Base-by-base conservation (phyloP, 2,888 invertebrate genomes). In the Ecdyonurus torrentis region DNA sequence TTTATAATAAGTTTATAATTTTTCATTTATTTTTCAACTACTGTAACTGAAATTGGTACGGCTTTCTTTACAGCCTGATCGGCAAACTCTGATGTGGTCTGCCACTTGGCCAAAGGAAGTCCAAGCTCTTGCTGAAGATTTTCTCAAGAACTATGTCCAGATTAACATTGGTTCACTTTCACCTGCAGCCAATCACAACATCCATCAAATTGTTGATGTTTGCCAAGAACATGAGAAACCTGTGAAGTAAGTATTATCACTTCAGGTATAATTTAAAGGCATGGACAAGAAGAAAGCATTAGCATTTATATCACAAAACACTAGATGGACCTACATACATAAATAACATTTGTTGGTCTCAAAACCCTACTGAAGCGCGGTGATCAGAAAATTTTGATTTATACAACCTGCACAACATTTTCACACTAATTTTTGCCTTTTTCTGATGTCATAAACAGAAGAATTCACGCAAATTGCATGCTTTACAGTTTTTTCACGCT, bases 31-130 rank as follows among this genome's bases (percentile, higher is more conserved):
- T 18, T 10, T 24, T 25, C 15, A n/a, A 2, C 10, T 18, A 58
- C 58, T 58, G 20, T 19, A 18, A 20, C 2, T 58, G 19, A 19
- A 2, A 19, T 2, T 2, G n/a, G 52, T n/a, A n/a, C 18, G 1
- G 15, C 15, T 52, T 20, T 3, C n/a, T 37, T 25, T 58, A 2
- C 63, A 75, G 75, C 78, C 78, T 63, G 78, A 79, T 69, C 69
- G 82, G 65, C 82, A 83, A 69, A 91, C 96, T 3, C 80, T 98
- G 58, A 99, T 99, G 98, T 99, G 97, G 94, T 95, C 95, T 66
- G 99, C 99, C 7, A 99, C 99, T 1, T 99, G 98, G 99, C 98
- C 98, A 1, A 96, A 96, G 73, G 98, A 99, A 77, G 97, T 99
- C 2, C 91, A 94, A 73, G 86, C 89, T 18, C 78, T 99, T 50